A percentile compares a stretch with the other conserved stretches of the same genome.
These are phyloP conservation scores for Cataglyphis albicans DNA, from an alignment of 2,888 invertebrate genomes.

Conservation along the genomic window DNA sequence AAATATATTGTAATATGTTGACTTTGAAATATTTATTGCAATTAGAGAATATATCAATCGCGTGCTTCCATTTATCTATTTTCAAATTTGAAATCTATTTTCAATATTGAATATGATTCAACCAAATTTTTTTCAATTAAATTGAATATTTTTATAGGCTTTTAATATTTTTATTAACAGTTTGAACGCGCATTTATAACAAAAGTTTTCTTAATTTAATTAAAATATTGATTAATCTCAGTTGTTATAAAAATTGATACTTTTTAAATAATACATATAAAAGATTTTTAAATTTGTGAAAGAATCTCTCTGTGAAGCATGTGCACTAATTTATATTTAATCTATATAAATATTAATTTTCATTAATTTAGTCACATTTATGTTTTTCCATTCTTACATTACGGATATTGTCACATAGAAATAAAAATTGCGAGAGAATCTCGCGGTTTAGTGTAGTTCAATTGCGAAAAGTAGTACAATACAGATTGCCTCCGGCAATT, in stretches of 20 bases:
- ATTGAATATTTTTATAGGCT: background rate
- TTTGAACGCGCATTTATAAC: background rate
- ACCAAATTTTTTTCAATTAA: background rate
- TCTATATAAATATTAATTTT: background rate
- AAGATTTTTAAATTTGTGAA: background rate
- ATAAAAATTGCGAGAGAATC: constrained; percentile 4
- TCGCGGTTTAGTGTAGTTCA: background rate
- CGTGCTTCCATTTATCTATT: background rate
- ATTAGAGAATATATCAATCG: background rate
- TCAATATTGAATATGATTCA: background rate
- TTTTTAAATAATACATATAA: background rate
- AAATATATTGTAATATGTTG: background rate
- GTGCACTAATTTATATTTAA: background rate
- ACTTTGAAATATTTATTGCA: background rate
- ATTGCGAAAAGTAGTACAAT: constrained; percentile 49
- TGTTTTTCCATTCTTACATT: background rate
- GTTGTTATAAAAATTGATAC: background rate
- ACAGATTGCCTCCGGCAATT: constrained; percentile 55
- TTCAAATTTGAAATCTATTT: background rate
- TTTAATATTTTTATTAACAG: constrained; percentile 7
- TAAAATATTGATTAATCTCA: background rate
- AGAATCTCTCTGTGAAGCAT: background rate
- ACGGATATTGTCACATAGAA: background rate
- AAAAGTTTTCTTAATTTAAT: constrained; percentile 4
- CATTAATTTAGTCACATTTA: background rate